A percentile compares a stretch with the other conserved stretches of the same genome.
Evolutionary conservation across 37 sponge, comb jelly and placozoan genomes (phyloP).

Genomic region (Ephydatia muelleri): DNA sequence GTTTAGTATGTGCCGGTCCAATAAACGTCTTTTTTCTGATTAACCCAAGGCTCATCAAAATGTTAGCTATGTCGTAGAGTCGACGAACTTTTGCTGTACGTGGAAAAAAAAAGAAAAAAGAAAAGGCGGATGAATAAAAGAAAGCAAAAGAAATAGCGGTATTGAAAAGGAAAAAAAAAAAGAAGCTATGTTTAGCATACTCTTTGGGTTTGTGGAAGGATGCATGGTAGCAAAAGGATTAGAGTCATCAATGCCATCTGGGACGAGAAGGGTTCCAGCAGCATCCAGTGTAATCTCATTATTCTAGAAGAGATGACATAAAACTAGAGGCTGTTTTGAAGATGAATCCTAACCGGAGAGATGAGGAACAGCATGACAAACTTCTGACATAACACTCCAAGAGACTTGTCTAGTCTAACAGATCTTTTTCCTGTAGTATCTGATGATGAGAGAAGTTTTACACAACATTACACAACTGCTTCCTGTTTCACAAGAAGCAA

Average conservation of each 20-base stretch:
- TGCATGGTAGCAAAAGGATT: constrained; percentile 7
- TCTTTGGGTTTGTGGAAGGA: constrained; percentile 47
- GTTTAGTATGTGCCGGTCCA: constrained; percentile 70
- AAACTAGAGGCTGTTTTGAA: neutral
- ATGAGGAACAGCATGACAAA: constrained; percentile 91
- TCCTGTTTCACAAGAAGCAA: neutral
- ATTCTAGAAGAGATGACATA: constrained; percentile 23
- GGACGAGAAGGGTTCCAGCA: constrained; percentile 69
- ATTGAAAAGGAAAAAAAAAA: neutral
- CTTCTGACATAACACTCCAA: constrained; percentile 88
- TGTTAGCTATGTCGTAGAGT: constrained; percentile 93
- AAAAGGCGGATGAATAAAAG: neutral
- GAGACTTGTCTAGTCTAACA: constrained; percentile 70
- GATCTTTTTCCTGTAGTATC: neutral
- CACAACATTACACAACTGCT: neutral
- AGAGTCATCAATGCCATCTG: constrained; percentile 55
- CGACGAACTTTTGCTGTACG: constrained; percentile 86
- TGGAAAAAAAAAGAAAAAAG: neutral
- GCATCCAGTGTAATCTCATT: constrained; percentile 72
- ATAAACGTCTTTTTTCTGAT: constrained; percentile 80
- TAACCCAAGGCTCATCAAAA: constrained; percentile 79
- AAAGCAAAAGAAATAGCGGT: neutral
- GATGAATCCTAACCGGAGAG: constrained; percentile 60
- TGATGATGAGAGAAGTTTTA: neutral
- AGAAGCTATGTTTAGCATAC: constrained; percentile 12